Base-by-base conservation (phyloP, 2,888 invertebrate genomes). In the Ornithoptera priamus region DNA sequence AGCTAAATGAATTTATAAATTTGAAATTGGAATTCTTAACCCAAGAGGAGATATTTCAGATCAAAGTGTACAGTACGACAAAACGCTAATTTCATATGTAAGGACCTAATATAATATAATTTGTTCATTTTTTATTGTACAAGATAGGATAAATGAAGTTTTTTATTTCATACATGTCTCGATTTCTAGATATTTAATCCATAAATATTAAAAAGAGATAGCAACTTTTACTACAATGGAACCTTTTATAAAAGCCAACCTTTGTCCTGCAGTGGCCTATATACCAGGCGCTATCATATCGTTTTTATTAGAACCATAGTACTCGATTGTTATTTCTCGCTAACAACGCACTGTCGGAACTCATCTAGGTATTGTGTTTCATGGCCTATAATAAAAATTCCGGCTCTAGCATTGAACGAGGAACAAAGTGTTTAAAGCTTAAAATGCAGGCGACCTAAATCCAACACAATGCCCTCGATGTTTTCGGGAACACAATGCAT, bases 401-500 rank as follows among this genome's bases (percentile, higher is more conserved):
- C 62, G 62, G 67, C 22, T 61, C 64, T 58, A 68, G 24, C 67
- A 67, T 62, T 65, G 62, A 67, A 71, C 69, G 61, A 58, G 57
- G 70, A 70, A 68, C 68, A 70, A 69, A 71, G 73, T 75, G 76
- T 78, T 77, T 82, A 81, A 84, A 84, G 79, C 80, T 78, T 73
- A 81, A 83, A 85, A 83, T 83, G 83, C 84, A 83, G 80, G 76
- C 82, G 87, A 83, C 88, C 88, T 81, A 85, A 81, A 87, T 88
- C 77, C 76, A 53, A 76, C 78, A 86, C 87, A 87, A 88, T 85
- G 77, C 84, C 75, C 70, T 68, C 82, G 82, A 84, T 86, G 84
- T 86, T 86, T 87, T 87, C 80, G 85, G 83, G 77, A 79, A 80
- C 83, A 87, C 87, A 88, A 86, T 85, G 81, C 85, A 76, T 78